Conservation (phyloP, 2,888 invertebrate genomes). For the Rapana venosa region DNA sequence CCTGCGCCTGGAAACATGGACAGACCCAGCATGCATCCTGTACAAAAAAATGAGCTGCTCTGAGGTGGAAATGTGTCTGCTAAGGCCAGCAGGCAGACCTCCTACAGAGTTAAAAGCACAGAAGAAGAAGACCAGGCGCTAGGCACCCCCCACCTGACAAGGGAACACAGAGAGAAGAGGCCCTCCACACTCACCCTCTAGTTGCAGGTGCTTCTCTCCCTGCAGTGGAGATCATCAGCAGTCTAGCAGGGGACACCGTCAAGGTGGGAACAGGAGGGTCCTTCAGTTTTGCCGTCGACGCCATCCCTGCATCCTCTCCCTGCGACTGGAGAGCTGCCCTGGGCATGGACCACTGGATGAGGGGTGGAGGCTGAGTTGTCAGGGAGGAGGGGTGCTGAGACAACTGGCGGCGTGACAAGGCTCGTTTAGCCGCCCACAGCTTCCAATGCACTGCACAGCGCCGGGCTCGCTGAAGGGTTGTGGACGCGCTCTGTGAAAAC, state of each 20-base stretch:
- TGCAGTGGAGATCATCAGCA: not conserved
- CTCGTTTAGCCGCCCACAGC: constrained; percentile 47
- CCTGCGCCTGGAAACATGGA: no score
- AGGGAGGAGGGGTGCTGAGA: not conserved
- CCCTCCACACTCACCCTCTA: not conserved
- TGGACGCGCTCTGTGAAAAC: constrained; percentile 61
- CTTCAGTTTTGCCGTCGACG: not conserved
- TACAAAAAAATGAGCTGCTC: no score
- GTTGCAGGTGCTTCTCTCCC: not conserved
- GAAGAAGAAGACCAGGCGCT: no score
- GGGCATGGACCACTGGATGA: constrained; percentile 9
- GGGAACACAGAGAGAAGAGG: no score
- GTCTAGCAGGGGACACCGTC: not conserved
- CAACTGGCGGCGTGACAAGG: constrained; percentile 35
- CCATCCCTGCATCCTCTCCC: not conserved
- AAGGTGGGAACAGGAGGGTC: not conserved
- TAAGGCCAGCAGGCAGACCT: no score
- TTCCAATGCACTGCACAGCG: constrained; percentile 72
- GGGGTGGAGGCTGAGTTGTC: not conserved
- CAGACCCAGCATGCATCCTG: no score
- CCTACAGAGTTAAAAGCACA: no score
- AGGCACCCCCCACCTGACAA: no score
- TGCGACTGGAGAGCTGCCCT: not conserved
- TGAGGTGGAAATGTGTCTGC: no score
- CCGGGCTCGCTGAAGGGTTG: constrained; percentile 61